A percentile compares a stretch with the other conserved stretches of the same genome.
Conservation (phyloP, 2,113 vertebrate species). For the Gobio gobio region DNA sequence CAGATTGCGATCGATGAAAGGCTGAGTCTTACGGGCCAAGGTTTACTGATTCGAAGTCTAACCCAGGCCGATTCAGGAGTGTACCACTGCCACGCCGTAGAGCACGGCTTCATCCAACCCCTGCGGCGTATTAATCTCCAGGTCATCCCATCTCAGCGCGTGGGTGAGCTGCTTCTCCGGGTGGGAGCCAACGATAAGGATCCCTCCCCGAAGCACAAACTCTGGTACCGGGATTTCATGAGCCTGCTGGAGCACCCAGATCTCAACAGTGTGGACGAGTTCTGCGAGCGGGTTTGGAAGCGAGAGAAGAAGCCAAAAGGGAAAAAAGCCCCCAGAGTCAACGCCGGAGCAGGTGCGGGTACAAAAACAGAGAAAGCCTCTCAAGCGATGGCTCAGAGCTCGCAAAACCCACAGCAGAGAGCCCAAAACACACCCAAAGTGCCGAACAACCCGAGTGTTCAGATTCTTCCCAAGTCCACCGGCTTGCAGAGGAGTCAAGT, state of each 20-base stretch:
- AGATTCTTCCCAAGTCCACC: conserved; percentile 47
- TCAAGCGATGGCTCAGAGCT: conserved; percentile 54
- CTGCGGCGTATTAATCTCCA: conserved; percentile 90
- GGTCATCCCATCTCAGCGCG: conserved; percentile 88
- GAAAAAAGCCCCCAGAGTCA: conserved; percentile 75
- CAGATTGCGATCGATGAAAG: conserved; percentile 88
- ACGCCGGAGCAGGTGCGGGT: conserved; percentile 6
- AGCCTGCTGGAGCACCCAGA: conserved; percentile 95
- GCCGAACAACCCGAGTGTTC: conserved; percentile 9
- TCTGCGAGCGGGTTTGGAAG: conserved; percentile 98
- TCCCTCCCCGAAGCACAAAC: conserved; percentile 84
- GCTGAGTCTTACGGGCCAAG: conserved; percentile 88
- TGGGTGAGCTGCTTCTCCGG: conserved; percentile 89
- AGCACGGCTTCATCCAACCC: conserved; percentile 96
- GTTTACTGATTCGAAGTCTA: conserved; percentile 89
- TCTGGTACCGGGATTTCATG: conserved; percentile 98
- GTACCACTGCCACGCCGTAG: conserved; percentile 92
- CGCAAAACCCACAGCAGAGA: conserved; percentile 61
- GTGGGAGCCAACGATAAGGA: conserved; percentile 75
- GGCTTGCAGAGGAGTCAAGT: conserved; percentile 44
- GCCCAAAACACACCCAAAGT: conserved; percentile 64
- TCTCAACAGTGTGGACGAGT: conserved; percentile 96
- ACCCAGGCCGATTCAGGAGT: conserved; percentile 83
- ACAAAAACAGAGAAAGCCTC: conserved; percentile 53
- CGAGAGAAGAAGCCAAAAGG: conserved; percentile 93